Base-by-base conservation (phyloP, 2,113 vertebrate species). In the Hydropotes inermis region DNA sequence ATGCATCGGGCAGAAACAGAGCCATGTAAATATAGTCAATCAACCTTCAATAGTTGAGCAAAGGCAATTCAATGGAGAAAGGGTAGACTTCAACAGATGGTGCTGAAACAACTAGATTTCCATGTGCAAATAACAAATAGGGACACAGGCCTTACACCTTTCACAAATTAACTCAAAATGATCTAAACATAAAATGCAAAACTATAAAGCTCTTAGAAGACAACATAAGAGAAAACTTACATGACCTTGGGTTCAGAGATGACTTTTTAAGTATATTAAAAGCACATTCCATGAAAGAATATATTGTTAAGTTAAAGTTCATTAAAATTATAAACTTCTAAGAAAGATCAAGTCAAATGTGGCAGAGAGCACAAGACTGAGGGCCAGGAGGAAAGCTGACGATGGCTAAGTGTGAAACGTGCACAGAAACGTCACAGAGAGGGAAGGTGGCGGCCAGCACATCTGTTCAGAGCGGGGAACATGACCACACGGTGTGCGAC, bases 221-320 rank as follows among this genome's bases (percentile, higher is more conserved):
- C 45, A 33, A 11, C 28, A 50, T n/a, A 81, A 52, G 47, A 50
- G 45, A 52, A 52, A 81, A 21, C 17, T 21, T 52, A 39, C 3
- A 57, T 15, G 55, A 79, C 6, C 2, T 8, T 33, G 14, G 12
- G 10, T 27, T 61, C 60, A n/a, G 60, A 17, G 4, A 88, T 96
- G 84, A n/a, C 58, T 70, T 87, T 60, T 70, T 19, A 92, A 43
- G 45, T 25, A 70, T 16, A 58, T 52, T 39, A 58, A 94, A 96
- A 45, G 16, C 17, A 52, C 2, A 39, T 36, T 39, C 67, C 39
- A 70, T 43, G 8, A 45, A 85, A 84, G 36, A 89, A 61, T 85
- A 27, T 55, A 64, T 27, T 52, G 19, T 16, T 89, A 86, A 90
- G 54, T 23, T 54, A 50, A 30, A 74, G 14, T 76, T 95, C 87